phyloP scores from a whole-genome alignment of 2,113 vertebrate species.

The Etheostoma cragini region DNA sequence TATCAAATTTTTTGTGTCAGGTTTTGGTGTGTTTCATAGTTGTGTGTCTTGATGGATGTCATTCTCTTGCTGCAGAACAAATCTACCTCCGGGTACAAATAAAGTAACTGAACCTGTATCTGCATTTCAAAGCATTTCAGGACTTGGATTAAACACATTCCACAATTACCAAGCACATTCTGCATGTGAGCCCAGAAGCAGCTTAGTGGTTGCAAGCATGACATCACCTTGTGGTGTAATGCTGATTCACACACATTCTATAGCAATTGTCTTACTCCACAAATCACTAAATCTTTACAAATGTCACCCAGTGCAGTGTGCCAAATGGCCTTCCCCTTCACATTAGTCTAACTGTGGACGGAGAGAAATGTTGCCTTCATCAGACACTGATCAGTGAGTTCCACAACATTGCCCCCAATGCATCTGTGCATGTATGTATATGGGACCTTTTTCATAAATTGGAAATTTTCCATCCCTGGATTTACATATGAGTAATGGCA shows the following conservation, averaged over 20 bases:
- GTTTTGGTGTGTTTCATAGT: no score
- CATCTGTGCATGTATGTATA: slow-evolving; percentile 40
- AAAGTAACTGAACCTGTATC: background rate
- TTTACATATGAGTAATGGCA: slow-evolving; percentile 74
- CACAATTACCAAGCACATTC: slow-evolving; percentile 50
- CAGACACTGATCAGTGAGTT: slow-evolving; percentile 75
- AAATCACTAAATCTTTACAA: slow-evolving; percentile 80
- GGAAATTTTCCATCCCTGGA: slow-evolving; percentile 71
- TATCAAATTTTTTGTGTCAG: background rate
- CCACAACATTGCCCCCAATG: slow-evolving; percentile 64
- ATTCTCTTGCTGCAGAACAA: no score
- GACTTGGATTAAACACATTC: slow-evolving; percentile 40
- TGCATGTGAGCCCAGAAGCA: slow-evolving; percentile 30
- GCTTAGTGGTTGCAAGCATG: slow-evolving; percentile 68
- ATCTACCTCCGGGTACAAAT: no score
- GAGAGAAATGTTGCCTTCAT: slow-evolving; percentile 68
- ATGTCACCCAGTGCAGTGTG: slow-evolving; percentile 67
- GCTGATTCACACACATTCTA: slow-evolving; percentile 85
- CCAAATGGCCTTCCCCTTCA: slow-evolving; percentile 76
- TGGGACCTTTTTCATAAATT: slow-evolving; percentile 68
- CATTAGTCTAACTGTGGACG: slow-evolving; percentile 79
- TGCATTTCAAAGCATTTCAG: slow-evolving; percentile 44
- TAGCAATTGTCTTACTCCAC: slow-evolving; percentile 80
- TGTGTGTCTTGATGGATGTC: no score
- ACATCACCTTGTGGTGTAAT: slow-evolving; percentile 82